phyloP scores from a whole-genome alignment of 2,888 invertebrate genomes.

The Habrosyne pyritoides region DNA sequence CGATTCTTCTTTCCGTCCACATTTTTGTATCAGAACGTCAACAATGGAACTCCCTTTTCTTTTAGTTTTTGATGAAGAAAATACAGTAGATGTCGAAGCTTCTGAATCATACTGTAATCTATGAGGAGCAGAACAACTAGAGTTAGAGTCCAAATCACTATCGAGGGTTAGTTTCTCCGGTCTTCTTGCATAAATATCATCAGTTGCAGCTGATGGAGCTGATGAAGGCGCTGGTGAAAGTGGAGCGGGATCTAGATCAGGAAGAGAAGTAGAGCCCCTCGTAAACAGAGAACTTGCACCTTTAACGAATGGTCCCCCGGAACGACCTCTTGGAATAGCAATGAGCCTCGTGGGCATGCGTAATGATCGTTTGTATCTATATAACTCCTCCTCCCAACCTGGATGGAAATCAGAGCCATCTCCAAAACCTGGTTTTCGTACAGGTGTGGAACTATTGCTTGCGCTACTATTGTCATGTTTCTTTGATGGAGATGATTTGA shows the following conservation, averaged over 20 bases:
- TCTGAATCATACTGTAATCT: constrained; percentile 86
- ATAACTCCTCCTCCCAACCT: constrained; percentile 93
- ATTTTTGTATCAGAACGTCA: constrained; percentile 87
- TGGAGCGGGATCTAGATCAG: constrained; percentile 90
- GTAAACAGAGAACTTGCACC: constrained; percentile 74
- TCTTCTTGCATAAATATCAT: constrained; percentile 76
- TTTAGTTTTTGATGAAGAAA: constrained; percentile 82
- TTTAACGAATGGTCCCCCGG: constrained; percentile 82
- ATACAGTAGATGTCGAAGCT: constrained; percentile 86
- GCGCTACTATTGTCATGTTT: constrained; percentile 61
- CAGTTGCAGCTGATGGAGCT: constrained; percentile 83
- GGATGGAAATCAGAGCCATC: constrained; percentile 89
- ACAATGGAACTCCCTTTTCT: constrained; percentile 84
- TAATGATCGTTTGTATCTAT: constrained; percentile 91
- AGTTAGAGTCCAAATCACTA: constrained; percentile 87
- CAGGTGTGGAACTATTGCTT: constrained; percentile 63
- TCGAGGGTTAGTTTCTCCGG: constrained; percentile 80
- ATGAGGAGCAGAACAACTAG: constrained; percentile 83
- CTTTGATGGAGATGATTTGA: constrained; percentile 62
- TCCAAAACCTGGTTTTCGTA: constrained; percentile 85
- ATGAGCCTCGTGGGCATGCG: constrained; percentile 92
- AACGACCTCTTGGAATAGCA: constrained; percentile 87
- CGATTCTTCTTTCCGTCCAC: constrained; percentile 83
- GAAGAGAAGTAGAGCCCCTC: constrained; percentile 89
- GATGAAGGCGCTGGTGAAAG: constrained; percentile 87